phyloP scores from a whole-genome alignment of 2,113 vertebrate species.

The Syrmaticus mikado region DNA sequence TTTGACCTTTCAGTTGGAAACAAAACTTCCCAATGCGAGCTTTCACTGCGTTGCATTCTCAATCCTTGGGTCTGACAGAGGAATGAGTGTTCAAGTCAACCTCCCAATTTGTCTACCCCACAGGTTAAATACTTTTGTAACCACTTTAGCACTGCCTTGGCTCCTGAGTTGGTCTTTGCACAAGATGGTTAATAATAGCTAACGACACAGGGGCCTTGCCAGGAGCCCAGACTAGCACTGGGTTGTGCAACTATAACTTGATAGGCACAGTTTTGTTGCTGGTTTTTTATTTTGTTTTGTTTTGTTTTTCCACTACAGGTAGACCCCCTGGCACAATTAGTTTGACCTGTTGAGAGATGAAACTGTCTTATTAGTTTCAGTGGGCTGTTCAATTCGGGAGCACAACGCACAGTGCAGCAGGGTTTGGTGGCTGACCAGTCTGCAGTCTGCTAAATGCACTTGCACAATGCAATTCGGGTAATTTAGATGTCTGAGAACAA shows the following conservation, averaged over 20 bases:
- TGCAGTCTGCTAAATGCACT: slow-evolving; percentile 10
- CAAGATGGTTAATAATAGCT: slow-evolving; percentile 39
- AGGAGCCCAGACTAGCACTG: background rate
- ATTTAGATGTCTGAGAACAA: slow-evolving; percentile 1
- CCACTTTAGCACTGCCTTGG: slow-evolving; percentile 17
- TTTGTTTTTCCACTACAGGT: slow-evolving; percentile 15
- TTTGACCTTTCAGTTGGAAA: slow-evolving; percentile 22
- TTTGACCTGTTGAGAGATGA: slow-evolving; percentile 45
- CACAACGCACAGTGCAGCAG: slow-evolving; percentile 24
- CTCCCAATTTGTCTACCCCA: background rate
- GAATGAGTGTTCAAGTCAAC: background rate
- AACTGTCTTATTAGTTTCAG: slow-evolving; percentile 34
- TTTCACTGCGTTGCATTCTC: background rate
- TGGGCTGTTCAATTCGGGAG: slow-evolving; percentile 15
- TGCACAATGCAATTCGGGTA: background rate
- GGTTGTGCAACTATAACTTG: slow-evolving; percentile 31
- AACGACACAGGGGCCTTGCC: slow-evolving; percentile 1
- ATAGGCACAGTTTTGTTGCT: slow-evolving; percentile 8
- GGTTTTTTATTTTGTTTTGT: background rate
- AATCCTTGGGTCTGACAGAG: background rate
- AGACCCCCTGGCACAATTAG: background rate
- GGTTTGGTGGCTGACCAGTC: background rate
- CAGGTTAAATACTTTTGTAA: slow-evolving; percentile 5
- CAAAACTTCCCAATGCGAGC: background rate
- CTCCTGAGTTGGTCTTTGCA: slow-evolving; percentile 15